A percentile compares a stretch with the other conserved stretches of the same genome.
phyloP scores from a whole-genome alignment of 53 echinoderm and acorn worm species.

The Hippasteria phrygiana region DNA sequence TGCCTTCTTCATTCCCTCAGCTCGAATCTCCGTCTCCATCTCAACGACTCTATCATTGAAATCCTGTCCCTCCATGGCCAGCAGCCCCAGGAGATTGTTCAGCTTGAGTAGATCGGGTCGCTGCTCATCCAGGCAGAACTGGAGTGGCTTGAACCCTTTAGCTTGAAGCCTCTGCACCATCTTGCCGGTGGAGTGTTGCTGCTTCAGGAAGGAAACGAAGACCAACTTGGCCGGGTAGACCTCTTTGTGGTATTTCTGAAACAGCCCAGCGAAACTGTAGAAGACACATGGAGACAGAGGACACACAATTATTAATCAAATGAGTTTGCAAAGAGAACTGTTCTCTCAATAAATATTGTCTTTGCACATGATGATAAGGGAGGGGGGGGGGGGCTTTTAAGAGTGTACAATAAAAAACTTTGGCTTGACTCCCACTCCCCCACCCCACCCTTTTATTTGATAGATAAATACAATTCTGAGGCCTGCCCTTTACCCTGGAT shows the following conservation, averaged over 20 bases:
- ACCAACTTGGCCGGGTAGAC: conserved; percentile 81
- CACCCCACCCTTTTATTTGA: too few relatives aligned
- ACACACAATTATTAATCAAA: background rate
- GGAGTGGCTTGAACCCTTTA: conserved; percentile 65
- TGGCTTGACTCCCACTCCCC: too few relatives aligned
- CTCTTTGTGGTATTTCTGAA: conserved; percentile 84
- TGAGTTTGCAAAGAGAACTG: too few relatives aligned
- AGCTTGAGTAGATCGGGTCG: conserved; percentile 91
- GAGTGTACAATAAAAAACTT: too few relatives aligned
- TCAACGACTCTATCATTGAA: conserved; percentile 70
- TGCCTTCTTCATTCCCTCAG: conserved; percentile 29
- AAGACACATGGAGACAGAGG: background rate
- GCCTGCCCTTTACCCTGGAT: too few relatives aligned
- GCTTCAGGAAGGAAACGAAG: conserved; percentile 85
- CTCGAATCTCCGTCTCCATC: conserved; percentile 39
- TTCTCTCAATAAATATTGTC: too few relatives aligned
- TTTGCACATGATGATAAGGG: too few relatives aligned
- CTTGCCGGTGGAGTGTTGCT: conserved; percentile 74
- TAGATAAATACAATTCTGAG: too few relatives aligned
- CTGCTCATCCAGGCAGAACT: conserved; percentile 74
- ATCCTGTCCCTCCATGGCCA: conserved; percentile 71
- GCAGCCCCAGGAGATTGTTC: conserved; percentile 80
- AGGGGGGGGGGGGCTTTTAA: too few relatives aligned
- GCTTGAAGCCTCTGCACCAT: conserved; percentile 74
- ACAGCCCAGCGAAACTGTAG: conserved; percentile 74